Base-by-base conservation (phyloP, 2,113 vertebrate genomes). In the Oreocharis arfaki region DNA sequence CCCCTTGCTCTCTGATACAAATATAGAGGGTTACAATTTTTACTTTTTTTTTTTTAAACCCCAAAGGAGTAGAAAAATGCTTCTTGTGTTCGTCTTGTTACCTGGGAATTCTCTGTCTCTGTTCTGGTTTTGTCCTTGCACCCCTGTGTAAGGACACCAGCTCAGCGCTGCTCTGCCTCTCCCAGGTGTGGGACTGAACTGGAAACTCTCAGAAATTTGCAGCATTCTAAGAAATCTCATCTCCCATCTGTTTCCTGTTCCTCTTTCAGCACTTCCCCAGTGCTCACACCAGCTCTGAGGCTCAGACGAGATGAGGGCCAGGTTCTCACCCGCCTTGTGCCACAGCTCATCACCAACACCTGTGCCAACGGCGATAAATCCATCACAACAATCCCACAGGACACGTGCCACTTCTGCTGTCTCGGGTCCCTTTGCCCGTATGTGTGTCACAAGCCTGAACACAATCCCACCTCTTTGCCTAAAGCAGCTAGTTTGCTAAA, bases 181-280 rank as follows among this genome's bases (percentile, higher is more conserved):
- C 90, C 93, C 89, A 86, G 95, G 71, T 86, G 84, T 37, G 87
- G 70, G 84, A 49, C 78, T 19, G 47, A 26, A 23, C 68, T 93
- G 87, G 65, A 84, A 84, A 79, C 89, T 50, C 92, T 84, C 73
- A 53, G 56, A 90, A 94, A 83, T 71, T 49, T 41, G 86, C 49
- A 19, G 83, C 56, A 28, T 95, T 97, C 87, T 68, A 87, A 95
- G 95, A 97, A 96, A 97, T 97, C 95, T 82, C 77, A 77, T 91
- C 90, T 95, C 67, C 96, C 98, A 97, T 98, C 97, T 98, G 97
- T 97, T 98, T 98, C 97, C 98, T 98, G 96, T 98, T 98, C 96
- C 88, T 90, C 95, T 97, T 97, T 96, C 84, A 82, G 50, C 90
- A 63, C 85, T 97, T 97, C 95, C 96, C 84, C 49, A 5, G 74